Percentiles rank a stretch among this genome's conserved stretches.
These are phyloP conservation scores for Apamea monoglypha DNA, from an alignment of 2,888 invertebrate species.

Conservation along the genomic window DNA sequence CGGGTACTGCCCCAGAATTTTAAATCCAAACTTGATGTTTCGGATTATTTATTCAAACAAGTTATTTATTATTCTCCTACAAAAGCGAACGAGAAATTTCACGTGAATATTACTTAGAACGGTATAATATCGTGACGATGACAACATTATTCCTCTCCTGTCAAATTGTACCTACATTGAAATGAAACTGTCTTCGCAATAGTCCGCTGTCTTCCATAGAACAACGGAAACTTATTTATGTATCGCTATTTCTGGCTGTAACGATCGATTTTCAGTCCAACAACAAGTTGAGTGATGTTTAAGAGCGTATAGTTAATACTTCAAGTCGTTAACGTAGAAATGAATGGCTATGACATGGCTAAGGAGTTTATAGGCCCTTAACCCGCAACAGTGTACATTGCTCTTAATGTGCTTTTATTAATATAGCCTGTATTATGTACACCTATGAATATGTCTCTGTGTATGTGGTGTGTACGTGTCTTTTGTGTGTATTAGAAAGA, in stretches of 20 bases:
- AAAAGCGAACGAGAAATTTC: not conserved
- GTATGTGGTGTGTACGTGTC: too few relatives aligned
- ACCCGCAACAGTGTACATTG: conserved; percentile 34
- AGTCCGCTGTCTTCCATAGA: conserved; percentile 2
- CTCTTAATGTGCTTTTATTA: conserved; percentile 1
- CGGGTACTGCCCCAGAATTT: conserved; percentile 16
- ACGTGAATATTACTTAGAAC: conserved; percentile 8
- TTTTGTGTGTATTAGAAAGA: too few relatives aligned
- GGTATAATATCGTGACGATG: conserved; percentile 11
- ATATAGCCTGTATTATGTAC: not conserved
- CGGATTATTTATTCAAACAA: conserved; percentile 22
- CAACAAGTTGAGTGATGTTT: conserved; percentile 24
- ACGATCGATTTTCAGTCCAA: conserved; percentile 35
- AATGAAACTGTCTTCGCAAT: conserved; percentile 16
- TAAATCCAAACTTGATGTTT: not conserved
- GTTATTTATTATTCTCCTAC: conserved; percentile 5
- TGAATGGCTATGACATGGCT: conserved; percentile 13
- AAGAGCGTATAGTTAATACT: conserved; percentile 26
- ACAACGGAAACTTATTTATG: conserved; percentile 14
- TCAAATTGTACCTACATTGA: conserved; percentile 11
- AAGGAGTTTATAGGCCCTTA: conserved; percentile 32
- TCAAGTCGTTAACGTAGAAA: conserved; percentile 21
- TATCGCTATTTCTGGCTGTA: conserved; percentile 16
- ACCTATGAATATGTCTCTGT: too few relatives aligned
- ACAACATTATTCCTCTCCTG: conserved; percentile 5